Evolutionary conservation across 2,888 invertebrate species (phyloP).

Genomic region (Spilarctia lutea): DNA sequence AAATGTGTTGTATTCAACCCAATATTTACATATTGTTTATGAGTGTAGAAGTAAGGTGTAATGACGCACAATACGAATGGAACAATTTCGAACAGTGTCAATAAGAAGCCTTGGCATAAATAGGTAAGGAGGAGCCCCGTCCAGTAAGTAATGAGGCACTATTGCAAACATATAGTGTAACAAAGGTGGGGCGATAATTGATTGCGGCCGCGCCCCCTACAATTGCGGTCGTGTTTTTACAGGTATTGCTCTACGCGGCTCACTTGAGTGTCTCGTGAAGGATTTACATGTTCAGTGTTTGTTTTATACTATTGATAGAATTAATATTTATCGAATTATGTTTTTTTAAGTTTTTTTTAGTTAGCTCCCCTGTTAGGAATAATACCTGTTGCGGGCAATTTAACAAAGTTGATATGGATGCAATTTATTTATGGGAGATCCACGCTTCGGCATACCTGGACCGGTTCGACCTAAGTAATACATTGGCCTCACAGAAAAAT

Average conservation of each 20-base stretch:
- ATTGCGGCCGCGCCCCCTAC: constrained; percentile 76
- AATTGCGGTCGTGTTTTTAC: constrained; percentile 55
- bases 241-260: constrained; percentile 34
- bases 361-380: too few species aligned
- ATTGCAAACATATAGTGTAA: constrained; percentile 74
- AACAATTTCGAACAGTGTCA: constrained; percentile 23
- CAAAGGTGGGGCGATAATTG: constrained; percentile 76
- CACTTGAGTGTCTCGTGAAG: constrained; percentile 28
- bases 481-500: too few species aligned
- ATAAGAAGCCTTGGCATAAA: constrained; percentile 60
- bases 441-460: too few species aligned
- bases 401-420: too few species aligned
- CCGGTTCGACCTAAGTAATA: too few species aligned
- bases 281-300: constrained; percentile 39
- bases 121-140: constrained; percentile 65
- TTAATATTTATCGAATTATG: neutral
- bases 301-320: neutral
- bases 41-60: neutral
- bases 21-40: neutral
- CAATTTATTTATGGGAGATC: too few species aligned
- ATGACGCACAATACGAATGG: constrained; percentile 9
- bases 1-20: too few species aligned
- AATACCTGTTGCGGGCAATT: too few species aligned
- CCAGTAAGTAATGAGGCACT: constrained; percentile 82
- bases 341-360: too few species aligned